Base-by-base conservation (phyloP, 2,888 invertebrate species). In the Silvanus unidentatus region DNA sequence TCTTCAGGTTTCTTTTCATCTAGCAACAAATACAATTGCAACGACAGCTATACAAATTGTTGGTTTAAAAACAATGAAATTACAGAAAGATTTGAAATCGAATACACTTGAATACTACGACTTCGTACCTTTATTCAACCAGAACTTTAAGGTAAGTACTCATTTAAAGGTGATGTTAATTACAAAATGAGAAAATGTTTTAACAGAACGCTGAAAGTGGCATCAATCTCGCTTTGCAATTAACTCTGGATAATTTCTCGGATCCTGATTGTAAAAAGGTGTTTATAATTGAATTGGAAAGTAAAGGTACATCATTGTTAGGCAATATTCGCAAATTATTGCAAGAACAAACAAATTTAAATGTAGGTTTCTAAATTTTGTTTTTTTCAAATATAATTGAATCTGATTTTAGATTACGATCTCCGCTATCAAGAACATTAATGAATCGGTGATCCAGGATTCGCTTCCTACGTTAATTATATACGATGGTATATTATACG, bases 11-110 rank as follows among this genome's bases (percentile, higher is more conserved):
- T 47, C 58, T 36, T 69, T 60, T 44, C 61, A 70, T 41, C 66
- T 65, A 47, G 59, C 65, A 2, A 70, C 70, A 0, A 60, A 57
- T 14, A 53, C 69, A 2, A 43, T 68, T 22, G 55, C 60, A 4
- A 62, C 65, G 8, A 58, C 63, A 2, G 68, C 69, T 1, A 50
- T 71, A 10, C 69, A 71, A 57, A 52, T 71, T 3, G 56, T 58
- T 35, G 66, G 65, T 10, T 45, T 69, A 13, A 53, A 57, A 22
- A 58, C 63, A 1, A 55, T 56, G 16, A 53, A 59, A 2, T 48
- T 65, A n/a, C 54, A 60, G 1, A 50, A 46, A 8, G 60, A 58
- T n/a, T 42, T 54, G 8, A 61, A 58, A 44, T 50, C 55, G 14
- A 53, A 61, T n/a, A 62, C 58, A 16, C 62, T 60, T 14, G 62